Evolutionary conservation across 2,888 invertebrate genomes (phyloP).

Genomic region (Apamea epomidion): DNA sequence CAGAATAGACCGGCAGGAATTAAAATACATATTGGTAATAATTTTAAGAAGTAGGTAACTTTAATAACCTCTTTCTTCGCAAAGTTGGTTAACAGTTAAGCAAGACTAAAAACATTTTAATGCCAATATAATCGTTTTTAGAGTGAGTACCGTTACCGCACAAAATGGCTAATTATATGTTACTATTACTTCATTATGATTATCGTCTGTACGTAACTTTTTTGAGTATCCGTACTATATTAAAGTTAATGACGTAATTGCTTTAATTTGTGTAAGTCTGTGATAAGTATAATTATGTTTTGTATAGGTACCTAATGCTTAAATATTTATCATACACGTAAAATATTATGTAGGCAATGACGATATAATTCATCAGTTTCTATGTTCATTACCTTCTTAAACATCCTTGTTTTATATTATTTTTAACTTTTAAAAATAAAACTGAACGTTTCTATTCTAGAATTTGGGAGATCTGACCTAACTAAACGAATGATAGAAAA

Average conservation of each 20-base stretch:
- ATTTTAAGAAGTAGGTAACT: background rate
- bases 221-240: slow-evolving; percentile 13
- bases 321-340: background rate
- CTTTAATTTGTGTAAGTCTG: slow-evolving; percentile 19
- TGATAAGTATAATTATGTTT: background rate
- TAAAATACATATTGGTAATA: too few relatives aligned
- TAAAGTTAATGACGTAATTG: slow-evolving; percentile 30
- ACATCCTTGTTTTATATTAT: background rate
- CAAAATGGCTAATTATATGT: slow-evolving; percentile 45
- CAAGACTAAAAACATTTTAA: slow-evolving; percentile 43
- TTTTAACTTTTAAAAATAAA: background rate
- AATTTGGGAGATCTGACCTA: background rate
- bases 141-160: slow-evolving; percentile 1
- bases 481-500: background rate
- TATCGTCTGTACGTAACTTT: slow-evolving; percentile 2
- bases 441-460: background rate
- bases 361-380: background rate
- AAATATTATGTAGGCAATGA: background rate
- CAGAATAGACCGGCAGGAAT: too few relatives aligned
- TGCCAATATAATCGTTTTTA: slow-evolving; percentile 48
- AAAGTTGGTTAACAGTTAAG: background rate
- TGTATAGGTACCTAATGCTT: background rate
- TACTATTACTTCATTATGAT: slow-evolving; percentile 30
- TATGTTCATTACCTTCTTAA: background rate
- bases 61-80: background rate